Evolutionary conservation across 1,140 invertebrate species (phyloP), one percentile per base, ranked within the genome.

Genomic region (Trichonephila inaurata): DNA sequence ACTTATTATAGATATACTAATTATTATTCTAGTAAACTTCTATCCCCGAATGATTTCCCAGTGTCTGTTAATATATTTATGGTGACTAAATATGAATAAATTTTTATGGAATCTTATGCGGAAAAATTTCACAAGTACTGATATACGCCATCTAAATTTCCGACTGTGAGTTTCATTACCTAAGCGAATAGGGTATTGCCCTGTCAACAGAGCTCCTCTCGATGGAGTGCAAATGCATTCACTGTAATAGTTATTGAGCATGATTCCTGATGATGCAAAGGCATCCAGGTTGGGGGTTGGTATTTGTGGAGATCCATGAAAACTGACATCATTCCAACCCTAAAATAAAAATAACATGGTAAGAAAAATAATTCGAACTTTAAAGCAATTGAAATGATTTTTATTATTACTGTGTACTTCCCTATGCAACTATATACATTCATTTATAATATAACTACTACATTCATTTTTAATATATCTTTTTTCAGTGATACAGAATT

Each of bases 121-220:
- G 19, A 28, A 21, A 72, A 3, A 8, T 21, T 18, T 51, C 51
- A 51, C 0, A 10, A 10, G 1, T 40, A 40, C 33, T 40, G 2
- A 1, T 40, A 40, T 40, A 40, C 3, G 5, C 10, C 5, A 10
- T 10, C 7, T 10, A 12, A 51, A 10, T 51, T 51, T 51, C 5
- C 7, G 5, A 51, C 1, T 51, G 51, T 7, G 10, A 5, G 51
- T 51, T 10, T 12, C 51, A 40, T 95, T 96, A 97, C 98, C 97
- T 94, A 97, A 96, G 95, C 98, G 97, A 95, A 98, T 98, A 0
- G 98, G 98, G 96, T 98, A 97, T 96, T 98, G 98, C 72, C 98
- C 98, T 0, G 98, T 98, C 97, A 99, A 97, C 18, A 98, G 96
- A 2, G 98, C 97, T 16, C 97, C 97, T 94, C 98, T 96, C 2